Evolutionary conservation across 2,797 vertebrate species (phyloP).

Genomic region (Lutjanus campechanus): DNA sequence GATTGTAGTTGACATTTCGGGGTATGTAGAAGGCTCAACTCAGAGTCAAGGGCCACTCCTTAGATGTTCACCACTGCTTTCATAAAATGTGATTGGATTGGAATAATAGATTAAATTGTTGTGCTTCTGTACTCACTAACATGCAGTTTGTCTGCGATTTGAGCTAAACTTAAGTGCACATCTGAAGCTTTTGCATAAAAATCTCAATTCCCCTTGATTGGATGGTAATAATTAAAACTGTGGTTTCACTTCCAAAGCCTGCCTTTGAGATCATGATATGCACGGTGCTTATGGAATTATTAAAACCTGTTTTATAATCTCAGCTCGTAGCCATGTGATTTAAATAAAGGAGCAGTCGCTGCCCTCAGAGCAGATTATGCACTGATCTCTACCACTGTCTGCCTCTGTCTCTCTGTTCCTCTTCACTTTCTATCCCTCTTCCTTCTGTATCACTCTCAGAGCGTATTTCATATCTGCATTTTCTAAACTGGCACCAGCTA

Average conservation of each 20-base stretch:
- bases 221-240: conserved; percentile 53
- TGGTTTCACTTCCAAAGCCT: conserved; percentile 37
- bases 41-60: conserved; percentile 55
- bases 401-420: conserved; percentile 31
- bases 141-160: conserved; percentile 19
- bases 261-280: conserved; percentile 40
- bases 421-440: conserved; percentile 18
- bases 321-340: conserved; percentile 61
- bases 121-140: neutral
- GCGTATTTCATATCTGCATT: conserved; percentile 31
- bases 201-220: conserved; percentile 36
- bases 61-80: conserved; percentile 50
- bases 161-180: conserved; percentile 4
- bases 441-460: conserved; percentile 3
- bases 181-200: conserved; percentile 43
- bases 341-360: conserved; percentile 71
- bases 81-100: conserved; percentile 50
- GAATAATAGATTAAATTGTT: conserved; percentile 61
- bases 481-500: neutral
- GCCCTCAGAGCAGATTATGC: conserved; percentile 68
- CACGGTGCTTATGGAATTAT: conserved; percentile 60
- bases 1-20: conserved; percentile 71
- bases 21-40: conserved; percentile 49
- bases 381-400: conserved; percentile 48
- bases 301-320: conserved; percentile 69